Evolutionary conservation across 2,113 vertebrate species (phyloP).

Genomic region (Coptodon bakossiorum): DNA sequence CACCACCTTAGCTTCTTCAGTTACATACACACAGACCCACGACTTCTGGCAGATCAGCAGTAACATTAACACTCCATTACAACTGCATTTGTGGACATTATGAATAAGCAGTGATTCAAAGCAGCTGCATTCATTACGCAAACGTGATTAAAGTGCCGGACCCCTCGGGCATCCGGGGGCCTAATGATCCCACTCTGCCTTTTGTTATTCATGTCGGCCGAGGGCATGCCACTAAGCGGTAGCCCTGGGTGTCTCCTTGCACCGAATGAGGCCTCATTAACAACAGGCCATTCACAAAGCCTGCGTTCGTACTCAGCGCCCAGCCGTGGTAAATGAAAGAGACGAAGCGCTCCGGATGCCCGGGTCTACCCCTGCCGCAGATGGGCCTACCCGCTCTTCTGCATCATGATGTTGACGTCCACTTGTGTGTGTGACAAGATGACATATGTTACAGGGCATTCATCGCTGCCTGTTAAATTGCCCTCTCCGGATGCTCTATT

Average conservation of each 20-base stretch:
- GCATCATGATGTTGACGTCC: constrained; percentile 42
- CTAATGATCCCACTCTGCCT: constrained; percentile 67
- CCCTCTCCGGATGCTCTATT: constrained; percentile 32
- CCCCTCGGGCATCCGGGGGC: constrained; percentile 50
- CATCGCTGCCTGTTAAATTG: constrained; percentile 44
- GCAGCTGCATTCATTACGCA: constrained; percentile 71
- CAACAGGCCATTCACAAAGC: constrained; percentile 58
- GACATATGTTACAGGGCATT: constrained; percentile 52
- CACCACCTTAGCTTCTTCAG: constrained; percentile 31
- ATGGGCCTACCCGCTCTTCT: constrained; percentile 33
- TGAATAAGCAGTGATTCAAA: constrained; percentile 62
- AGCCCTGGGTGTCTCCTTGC: constrained; percentile 47
- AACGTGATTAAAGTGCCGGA: constrained; percentile 68
- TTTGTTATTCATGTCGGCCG: constrained; percentile 65
- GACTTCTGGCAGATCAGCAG: constrained; percentile 35
- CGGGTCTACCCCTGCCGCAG: constrained; percentile 18
- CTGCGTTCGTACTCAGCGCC: constrained; percentile 10
- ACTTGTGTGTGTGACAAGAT: constrained; percentile 45
- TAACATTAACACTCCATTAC: constrained; percentile 52
- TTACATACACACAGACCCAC: constrained; percentile 14
- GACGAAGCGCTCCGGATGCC: constrained; percentile 13
- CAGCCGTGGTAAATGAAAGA: constrained; percentile 45
- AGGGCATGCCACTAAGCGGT: constrained; percentile 60
- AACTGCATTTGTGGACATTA: constrained; percentile 47
- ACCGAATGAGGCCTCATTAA: constrained; percentile 62